A percentile compares a stretch with the other conserved stretches of the same genome.
Conservation (phyloP, 2,888 invertebrate genomes). For the Agriopis aurantiaria region DNA sequence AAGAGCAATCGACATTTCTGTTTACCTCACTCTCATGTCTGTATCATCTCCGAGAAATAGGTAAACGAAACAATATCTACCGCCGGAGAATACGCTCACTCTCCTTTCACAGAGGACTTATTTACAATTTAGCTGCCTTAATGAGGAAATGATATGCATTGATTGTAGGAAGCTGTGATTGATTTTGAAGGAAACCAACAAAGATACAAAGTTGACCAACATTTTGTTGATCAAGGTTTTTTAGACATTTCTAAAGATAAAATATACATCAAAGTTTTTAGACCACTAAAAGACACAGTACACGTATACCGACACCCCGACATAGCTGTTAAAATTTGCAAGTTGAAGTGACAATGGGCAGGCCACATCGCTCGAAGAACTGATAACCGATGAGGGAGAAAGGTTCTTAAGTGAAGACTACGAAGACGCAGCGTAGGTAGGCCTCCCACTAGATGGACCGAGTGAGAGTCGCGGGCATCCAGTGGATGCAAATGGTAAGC, state of each 20-base stretch:
- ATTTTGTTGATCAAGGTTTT: background rate
- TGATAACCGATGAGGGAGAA: too few relatives aligned
- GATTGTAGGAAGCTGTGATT: background rate
- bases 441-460: too few relatives aligned
- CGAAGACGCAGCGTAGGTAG: too few relatives aligned
- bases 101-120: constrained; percentile 72
- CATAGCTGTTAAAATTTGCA: too few relatives aligned
- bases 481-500: too few relatives aligned
- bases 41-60: too few relatives aligned
- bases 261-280: background rate
- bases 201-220: background rate
- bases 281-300: background rate
- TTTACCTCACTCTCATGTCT: background rate
- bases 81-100: background rate
- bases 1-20: background rate
- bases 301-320: too few relatives aligned
- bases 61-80: background rate
- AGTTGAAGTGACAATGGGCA: too few relatives aligned
- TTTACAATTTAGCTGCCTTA: constrained; percentile 65
- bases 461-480: too few relatives aligned
- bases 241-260: background rate
- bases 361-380: too few relatives aligned
- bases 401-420: too few relatives aligned
- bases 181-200: background rate
- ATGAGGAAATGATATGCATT: constrained; percentile 51